Percentiles rank a stretch among this genome's conserved stretches.
Evolutionary conservation across 2,113 vertebrate species (phyloP).

Genomic region (Grus americana): DNA sequence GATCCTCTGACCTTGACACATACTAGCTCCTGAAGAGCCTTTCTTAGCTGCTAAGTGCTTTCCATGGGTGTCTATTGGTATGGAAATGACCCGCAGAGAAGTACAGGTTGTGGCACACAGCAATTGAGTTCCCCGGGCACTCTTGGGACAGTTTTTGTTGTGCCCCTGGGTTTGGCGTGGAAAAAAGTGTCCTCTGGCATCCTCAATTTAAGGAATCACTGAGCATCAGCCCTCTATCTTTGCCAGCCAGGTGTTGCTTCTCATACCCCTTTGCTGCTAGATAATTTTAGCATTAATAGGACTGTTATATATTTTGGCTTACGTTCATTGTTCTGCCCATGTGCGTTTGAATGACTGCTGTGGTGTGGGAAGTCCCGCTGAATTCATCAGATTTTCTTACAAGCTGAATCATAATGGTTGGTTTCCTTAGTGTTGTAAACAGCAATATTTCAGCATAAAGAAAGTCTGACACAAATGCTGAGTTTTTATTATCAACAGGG

Average conservation of each 20-base stretch:
- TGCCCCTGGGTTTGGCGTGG: neutral
- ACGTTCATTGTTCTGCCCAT: neutral
- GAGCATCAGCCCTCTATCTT: neutral
- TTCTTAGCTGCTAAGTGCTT: neutral
- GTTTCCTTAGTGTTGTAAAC: neutral
- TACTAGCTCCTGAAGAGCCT: neutral
- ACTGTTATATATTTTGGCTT: neutral
- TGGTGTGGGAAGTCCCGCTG: neutral
- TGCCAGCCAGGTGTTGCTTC: neutral
- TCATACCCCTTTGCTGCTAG: neutral
- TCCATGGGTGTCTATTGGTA: neutral
- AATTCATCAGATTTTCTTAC: neutral
- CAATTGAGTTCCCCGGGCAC: accelerated
- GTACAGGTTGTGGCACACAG: neutral
- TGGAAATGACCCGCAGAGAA: neutral
- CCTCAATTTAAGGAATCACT: neutral
- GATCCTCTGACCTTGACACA: neutral
- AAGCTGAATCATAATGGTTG: neutral
- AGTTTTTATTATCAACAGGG: neutral
- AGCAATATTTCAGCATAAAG: neutral
- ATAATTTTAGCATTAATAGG: neutral
- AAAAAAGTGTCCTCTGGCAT: neutral
- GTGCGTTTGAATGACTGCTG: neutral
- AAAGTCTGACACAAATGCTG: neutral
- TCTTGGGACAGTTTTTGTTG: neutral